Evolutionary conservation across 2,888 invertebrate species (phyloP).

Genomic region (Pristionchus mayeri): DNA sequence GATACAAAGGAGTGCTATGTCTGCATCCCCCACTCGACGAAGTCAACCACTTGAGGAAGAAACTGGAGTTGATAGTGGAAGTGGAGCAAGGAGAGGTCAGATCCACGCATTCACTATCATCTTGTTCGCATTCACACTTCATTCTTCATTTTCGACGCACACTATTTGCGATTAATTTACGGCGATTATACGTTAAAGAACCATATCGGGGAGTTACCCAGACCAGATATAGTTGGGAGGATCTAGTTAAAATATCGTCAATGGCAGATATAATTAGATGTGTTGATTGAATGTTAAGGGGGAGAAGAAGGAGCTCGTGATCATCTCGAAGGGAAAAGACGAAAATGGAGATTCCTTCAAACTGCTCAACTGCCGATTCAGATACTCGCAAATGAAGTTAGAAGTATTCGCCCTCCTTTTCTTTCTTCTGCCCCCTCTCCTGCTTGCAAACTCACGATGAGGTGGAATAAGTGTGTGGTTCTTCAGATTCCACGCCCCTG

Average conservation of each 20-base stretch:
- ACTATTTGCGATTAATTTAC: too few species aligned
- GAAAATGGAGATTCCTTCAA: constrained; percentile 18
- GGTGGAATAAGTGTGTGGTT: too few species aligned
- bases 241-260: too few species aligned
- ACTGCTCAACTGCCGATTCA: constrained; percentile 45
- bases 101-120: background rate
- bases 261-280: background rate
- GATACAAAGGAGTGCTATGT: constrained; percentile 75
- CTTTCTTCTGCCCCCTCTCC: too few species aligned
- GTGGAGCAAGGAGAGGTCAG: background rate
- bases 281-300: background rate
- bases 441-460: too few species aligned
- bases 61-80: background rate
- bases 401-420: constrained; percentile 9
- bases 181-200: too few species aligned
- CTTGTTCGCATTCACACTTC: too few species aligned
- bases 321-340: background rate
- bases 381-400: constrained; percentile 53
- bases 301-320: background rate
- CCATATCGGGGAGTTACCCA: too few species aligned
- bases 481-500: constrained; percentile 49
- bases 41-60: constrained; percentile 11
- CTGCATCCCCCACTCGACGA: constrained; percentile 70
- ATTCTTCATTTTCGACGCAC: too few species aligned
- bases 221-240: too few species aligned